phyloP scores from a whole-genome alignment of 2,113 vertebrate genomes.

The Casuarius casuarius region DNA sequence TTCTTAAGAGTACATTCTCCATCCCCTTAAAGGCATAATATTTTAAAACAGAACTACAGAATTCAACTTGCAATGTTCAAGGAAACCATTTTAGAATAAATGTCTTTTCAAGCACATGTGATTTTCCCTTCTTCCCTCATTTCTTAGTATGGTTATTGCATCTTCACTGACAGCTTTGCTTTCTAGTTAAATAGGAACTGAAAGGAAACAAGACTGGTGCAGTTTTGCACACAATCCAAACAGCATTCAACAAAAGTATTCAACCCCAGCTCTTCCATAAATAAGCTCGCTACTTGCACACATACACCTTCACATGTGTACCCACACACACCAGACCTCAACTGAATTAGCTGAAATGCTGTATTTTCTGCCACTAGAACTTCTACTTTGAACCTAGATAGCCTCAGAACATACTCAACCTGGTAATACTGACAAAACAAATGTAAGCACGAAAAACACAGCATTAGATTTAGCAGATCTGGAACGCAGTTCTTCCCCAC shows the following conservation, averaged over 20 bases:
- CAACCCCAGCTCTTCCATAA: background rate
- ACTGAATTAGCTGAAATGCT: background rate
- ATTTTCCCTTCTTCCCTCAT: background rate
- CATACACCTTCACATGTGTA: background rate
- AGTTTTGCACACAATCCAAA: background rate
- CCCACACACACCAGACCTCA: background rate
- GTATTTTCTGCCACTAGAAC: background rate
- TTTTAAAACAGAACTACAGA: background rate
- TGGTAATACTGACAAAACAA: background rate
- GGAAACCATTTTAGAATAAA: background rate
- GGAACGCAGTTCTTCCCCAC: background rate
- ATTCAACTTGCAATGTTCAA: background rate
- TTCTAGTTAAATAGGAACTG: background rate
- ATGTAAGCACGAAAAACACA: background rate
- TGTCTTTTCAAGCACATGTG: background rate
- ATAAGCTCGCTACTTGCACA: background rate
- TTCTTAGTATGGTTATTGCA: background rate
- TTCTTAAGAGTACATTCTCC: background rate
- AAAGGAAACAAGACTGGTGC: background rate
- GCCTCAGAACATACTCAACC: background rate
- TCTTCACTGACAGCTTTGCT: background rate
- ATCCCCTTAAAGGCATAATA: background rate
- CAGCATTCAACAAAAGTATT: background rate
- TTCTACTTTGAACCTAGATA: background rate
- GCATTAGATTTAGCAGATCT: background rate